A percentile compares a stretch with the other conserved stretches of the same genome.
Evolutionary conservation across 2,113 vertebrate genomes (phyloP).

Genomic region (Boleophthalmus pectinirostris): DNA sequence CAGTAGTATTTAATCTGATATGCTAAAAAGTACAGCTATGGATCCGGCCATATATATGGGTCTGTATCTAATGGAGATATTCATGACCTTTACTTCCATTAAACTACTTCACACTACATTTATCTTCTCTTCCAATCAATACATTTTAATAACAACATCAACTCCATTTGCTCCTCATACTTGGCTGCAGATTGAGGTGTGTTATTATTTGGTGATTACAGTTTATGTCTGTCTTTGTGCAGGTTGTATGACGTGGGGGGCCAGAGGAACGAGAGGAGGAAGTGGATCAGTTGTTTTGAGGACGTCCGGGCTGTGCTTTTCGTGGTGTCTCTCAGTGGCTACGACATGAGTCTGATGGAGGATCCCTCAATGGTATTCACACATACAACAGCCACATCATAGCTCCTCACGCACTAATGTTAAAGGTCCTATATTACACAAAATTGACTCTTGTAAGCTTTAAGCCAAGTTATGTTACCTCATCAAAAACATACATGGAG

Average conservation of each 20-base stretch:
- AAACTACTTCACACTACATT: neutral
- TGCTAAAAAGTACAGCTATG: too few species aligned
- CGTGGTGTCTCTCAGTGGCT: slow-evolving; percentile 80
- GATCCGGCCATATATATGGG: too few species aligned
- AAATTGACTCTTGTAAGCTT: too few species aligned
- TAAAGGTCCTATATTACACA: too few species aligned
- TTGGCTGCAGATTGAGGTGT: neutral
- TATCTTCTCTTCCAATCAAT: neutral
- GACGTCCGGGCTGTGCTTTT: slow-evolving; percentile 79
- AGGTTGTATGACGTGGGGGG: slow-evolving; percentile 82
- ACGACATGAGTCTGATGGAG: slow-evolving; percentile 81
- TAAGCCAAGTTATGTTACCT: too few species aligned
- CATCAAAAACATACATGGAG: too few species aligned
- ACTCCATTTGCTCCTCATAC: neutral
- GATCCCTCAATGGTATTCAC: slow-evolving; percentile 73
- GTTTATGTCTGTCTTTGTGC: neutral
- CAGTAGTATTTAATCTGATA: too few species aligned
- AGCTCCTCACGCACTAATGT: neutral
- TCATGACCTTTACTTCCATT: too few species aligned
- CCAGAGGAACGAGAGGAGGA: slow-evolving; percentile 78
- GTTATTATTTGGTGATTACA: neutral
- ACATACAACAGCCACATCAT: neutral
- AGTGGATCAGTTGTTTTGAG: slow-evolving; percentile 83
- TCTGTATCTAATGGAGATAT: too few species aligned
- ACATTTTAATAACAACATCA: neutral